Conservation (phyloP, 2,113 vertebrate species). For the Toxostoma redivivum region DNA sequence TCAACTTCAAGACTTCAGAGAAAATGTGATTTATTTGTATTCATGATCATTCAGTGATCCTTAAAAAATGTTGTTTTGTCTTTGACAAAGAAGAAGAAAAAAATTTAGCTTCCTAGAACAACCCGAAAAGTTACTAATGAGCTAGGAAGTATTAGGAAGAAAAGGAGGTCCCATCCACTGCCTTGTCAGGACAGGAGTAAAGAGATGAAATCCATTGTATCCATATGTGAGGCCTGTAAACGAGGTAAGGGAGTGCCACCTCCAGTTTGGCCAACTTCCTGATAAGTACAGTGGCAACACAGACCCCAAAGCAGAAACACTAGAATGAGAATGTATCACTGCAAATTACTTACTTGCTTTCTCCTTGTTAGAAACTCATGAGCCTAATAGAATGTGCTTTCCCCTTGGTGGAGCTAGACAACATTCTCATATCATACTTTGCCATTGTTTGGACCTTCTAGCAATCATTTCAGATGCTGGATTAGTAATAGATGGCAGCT, state of each 20-base stretch:
- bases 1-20: neutral
- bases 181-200: neutral
- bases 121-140: neutral
- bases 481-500: neutral
- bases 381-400: neutral
- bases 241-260: neutral
- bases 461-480: neutral
- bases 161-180: neutral
- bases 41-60: neutral
- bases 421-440: neutral
- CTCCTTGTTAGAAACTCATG: neutral
- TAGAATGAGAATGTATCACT: neutral
- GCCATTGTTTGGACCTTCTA: neutral
- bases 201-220: neutral
- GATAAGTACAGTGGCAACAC: rapidly evolving
- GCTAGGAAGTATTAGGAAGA: neutral
- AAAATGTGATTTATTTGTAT: neutral
- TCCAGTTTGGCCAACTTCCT: neutral
- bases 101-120: neutral
- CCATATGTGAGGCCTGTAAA: neutral
- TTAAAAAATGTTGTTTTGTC: neutral
- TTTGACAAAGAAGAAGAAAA: neutral
- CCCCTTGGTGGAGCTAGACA: rapidly evolving
- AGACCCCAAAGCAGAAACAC: neutral
- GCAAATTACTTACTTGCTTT: neutral